Evolutionary conservation across 64 coral and sea anemone genomes (phyloP).

Genomic region (Platygyra sinensis): DNA sequence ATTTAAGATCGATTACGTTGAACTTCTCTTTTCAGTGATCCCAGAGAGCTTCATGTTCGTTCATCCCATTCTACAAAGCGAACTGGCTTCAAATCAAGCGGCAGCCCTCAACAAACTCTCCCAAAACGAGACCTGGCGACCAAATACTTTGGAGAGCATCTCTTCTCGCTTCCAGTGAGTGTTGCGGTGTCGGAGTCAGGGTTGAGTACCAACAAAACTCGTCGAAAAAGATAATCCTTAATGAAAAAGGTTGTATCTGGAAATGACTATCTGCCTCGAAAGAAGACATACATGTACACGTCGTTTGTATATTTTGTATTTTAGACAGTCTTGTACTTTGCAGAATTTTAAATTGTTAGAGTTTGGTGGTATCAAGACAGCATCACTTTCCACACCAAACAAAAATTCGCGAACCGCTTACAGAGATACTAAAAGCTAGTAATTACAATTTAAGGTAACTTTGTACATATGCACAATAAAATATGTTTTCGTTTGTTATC

Average conservation of each 20-base stretch:
- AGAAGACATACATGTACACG: too few relatives aligned
- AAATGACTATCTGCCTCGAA: too few relatives aligned
- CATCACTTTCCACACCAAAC: too few relatives aligned
- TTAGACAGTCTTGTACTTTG: too few relatives aligned
- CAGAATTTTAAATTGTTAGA: too few relatives aligned
- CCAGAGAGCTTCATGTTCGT: background rate
- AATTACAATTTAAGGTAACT: too few relatives aligned
- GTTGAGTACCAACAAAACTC: background rate
- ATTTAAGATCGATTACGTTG: background rate
- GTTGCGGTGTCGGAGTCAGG: background rate
- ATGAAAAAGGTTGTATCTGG: background rate
- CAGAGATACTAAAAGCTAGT: too few relatives aligned
- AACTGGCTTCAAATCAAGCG: background rate
- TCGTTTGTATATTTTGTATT: background rate
- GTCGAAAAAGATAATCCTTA: constrained; percentile 7
- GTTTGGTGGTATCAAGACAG: too few relatives aligned
- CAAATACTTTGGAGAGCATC: constrained; percentile 92
- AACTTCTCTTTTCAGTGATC: background rate
- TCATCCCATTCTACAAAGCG: constrained; percentile 21
- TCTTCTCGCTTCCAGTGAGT: constrained; percentile 73
- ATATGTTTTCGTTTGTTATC: too few relatives aligned
- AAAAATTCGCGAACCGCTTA: too few relatives aligned
- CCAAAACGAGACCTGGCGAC: constrained; percentile 81
- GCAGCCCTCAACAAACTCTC: background rate
- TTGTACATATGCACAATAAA: too few relatives aligned